Evolutionary conservation across 2,113 vertebrate species (phyloP).

Genomic region (Neoarius graeffei): DNA sequence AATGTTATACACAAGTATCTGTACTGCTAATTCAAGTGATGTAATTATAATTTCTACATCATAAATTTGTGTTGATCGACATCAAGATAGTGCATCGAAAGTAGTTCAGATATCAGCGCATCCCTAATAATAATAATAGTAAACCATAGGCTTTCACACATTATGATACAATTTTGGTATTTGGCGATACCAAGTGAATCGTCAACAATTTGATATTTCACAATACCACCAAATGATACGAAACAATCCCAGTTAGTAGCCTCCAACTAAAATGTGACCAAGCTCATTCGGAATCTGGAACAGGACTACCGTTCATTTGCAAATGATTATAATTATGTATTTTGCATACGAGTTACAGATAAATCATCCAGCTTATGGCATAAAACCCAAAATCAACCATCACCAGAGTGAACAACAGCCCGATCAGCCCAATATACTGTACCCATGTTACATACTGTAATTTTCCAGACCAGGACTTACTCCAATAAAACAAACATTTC

Average conservation of each 20-base stretch:
- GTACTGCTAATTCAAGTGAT: background rate
- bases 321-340: background rate
- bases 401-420: background rate
- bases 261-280: background rate
- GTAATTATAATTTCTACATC: background rate
- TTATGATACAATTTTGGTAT: background rate
- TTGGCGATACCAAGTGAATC: background rate
- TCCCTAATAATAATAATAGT: background rate
- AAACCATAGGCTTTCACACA: background rate
- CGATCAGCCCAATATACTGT: background rate
- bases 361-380: background rate
- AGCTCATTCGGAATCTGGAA: background rate
- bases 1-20: background rate
- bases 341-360: background rate
- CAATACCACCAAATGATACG: background rate
- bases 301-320: background rate
- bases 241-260: too few relatives aligned
- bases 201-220: background rate
- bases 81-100: background rate
- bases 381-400: background rate
- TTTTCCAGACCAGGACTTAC: background rate
- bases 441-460: background rate
- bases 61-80: background rate
- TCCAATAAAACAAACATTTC: background rate
- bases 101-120: background rate